Evolutionary conservation across 1,140 invertebrate species (phyloP).

Genomic region (Holotrichia oblita): DNA sequence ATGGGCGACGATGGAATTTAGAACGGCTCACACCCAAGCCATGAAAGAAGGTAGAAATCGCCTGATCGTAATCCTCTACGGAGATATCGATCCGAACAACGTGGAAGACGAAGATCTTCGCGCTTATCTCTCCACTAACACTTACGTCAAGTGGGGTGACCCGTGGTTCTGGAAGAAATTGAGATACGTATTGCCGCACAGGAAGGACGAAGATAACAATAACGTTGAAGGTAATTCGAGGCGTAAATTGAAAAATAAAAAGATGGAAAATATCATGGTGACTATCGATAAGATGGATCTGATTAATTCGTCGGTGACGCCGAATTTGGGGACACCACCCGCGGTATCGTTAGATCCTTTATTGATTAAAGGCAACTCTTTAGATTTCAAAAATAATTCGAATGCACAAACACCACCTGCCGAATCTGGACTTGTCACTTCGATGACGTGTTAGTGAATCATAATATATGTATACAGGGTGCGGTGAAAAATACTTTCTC

Average conservation of each 20-base stretch:
- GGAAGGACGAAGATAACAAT: neutral
- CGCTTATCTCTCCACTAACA: conserved; percentile 82
- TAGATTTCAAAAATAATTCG: neutral
- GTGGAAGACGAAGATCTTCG: conserved; percentile 77
- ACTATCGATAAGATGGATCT: conserved; percentile 43
- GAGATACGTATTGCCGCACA: conserved; percentile 65
- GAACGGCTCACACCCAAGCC: conserved; percentile 78
- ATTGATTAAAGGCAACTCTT: conserved; percentile 27
- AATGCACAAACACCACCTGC: conserved; percentile 37
- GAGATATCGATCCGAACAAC: conserved; percentile 72
- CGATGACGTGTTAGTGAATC: neutral
- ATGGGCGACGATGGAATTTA: conserved; percentile 88
- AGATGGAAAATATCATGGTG: conserved; percentile 44
- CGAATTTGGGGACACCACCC: conserved; percentile 41
- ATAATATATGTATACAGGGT: neutral
- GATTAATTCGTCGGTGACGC: conserved; percentile 24
- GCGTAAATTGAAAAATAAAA: conserved; percentile 14
- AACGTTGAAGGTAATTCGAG: neutral
- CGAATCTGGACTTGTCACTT: conserved; percentile 20
- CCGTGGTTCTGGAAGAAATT: conserved; percentile 89
- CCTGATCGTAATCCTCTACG: conserved; percentile 81
- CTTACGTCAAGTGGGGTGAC: conserved; percentile 85
- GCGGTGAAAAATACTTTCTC: too few species aligned
- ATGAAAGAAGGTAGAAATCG: conserved; percentile 76
- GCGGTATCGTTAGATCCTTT: conserved; percentile 40